Percentiles rank a stretch among this genome's conserved stretches.
Evolutionary conservation across 1,140 invertebrate species (phyloP).

Genomic region (Pseudomyrmex flavicornis): DNA sequence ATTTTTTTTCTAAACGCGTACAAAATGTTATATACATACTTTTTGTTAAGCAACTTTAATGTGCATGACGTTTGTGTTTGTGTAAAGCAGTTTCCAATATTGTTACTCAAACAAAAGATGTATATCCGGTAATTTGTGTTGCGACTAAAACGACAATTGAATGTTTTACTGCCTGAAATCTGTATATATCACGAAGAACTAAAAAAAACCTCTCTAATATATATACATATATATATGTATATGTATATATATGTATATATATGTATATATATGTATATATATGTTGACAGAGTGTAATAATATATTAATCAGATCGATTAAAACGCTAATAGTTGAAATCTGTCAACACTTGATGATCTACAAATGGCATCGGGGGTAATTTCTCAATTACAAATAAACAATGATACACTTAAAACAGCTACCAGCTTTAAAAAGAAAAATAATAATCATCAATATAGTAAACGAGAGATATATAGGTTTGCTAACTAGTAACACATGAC

Average conservation of each 20-base stretch:
- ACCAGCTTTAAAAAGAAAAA: conserved; percentile 64
- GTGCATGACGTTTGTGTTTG: too few relatives aligned
- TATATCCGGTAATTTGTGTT: conserved; percentile 8
- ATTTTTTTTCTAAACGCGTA: too few relatives aligned
- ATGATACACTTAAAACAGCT: conserved; percentile 42
- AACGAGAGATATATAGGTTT: conserved; percentile 72
- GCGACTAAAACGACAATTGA: conserved; percentile 28
- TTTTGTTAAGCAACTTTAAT: too few relatives aligned
- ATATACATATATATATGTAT: neutral
- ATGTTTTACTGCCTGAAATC: conserved; percentile 17
- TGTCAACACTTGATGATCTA: conserved; percentile 37
- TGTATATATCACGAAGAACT: conserved; percentile 37
- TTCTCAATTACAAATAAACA: conserved; percentile 41
- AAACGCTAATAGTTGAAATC: conserved; percentile 32
- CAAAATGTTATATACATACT: too few relatives aligned
- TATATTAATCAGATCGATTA: conserved; percentile 37
- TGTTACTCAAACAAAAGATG: conserved; percentile 15
- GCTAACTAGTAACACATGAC: conserved; percentile 78
- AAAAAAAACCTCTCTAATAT: conserved; percentile 32
- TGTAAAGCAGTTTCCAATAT: too few relatives aligned
- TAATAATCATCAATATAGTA: conserved; percentile 66
- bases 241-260: conserved; percentile 3
- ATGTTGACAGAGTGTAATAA: conserved; percentile 21
- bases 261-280: too few relatives aligned
- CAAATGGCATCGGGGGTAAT: conserved; percentile 42